Conservation (phyloP, 1,140 invertebrate genomes). For the Ips typographus region DNA sequence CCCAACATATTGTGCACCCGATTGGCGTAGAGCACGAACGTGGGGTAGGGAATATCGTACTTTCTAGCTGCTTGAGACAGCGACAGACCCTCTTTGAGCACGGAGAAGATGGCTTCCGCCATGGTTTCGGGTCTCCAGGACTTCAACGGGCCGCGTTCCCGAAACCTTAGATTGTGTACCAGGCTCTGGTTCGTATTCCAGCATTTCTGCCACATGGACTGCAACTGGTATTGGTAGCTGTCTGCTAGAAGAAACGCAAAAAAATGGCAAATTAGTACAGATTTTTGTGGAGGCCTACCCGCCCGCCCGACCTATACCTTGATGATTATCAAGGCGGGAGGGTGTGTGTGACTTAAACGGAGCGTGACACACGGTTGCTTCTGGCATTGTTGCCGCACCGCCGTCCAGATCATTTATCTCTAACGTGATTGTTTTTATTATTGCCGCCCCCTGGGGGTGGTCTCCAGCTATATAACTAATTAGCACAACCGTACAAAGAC, state of each 20-base stretch:
- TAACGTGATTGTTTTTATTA: too few relatives aligned
- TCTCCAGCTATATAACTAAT: too few relatives aligned
- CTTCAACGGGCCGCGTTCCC: constrained; percentile 88
- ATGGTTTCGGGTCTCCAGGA: constrained; percentile 92
- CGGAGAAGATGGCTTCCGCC: constrained; percentile 90
- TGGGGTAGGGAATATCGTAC: constrained; percentile 92
- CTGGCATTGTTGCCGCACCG: too few relatives aligned
- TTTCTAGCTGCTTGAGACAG: constrained; percentile 86
- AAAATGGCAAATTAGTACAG: too few relatives aligned
- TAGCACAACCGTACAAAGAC: background rate
- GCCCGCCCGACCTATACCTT: too few relatives aligned
- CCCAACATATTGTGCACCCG: constrained; percentile 91
- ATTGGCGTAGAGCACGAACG: constrained; percentile 91
- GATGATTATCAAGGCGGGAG: too few relatives aligned
- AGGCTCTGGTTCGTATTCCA: constrained; percentile 88
- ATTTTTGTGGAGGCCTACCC: too few relatives aligned
- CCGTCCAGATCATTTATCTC: too few relatives aligned
- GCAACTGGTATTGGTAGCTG: constrained; percentile 91
- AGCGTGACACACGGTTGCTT: too few relatives aligned
- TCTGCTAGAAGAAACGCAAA: constrained; percentile 66
- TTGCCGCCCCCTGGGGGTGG: too few relatives aligned
- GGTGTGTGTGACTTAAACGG: too few relatives aligned
- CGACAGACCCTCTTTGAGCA: constrained; percentile 85
- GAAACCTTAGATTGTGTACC: constrained; percentile 84
- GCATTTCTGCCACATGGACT: constrained; percentile 93